A percentile compares a stretch with the other conserved stretches of the same genome.
phyloP scores from a whole-genome alignment of 2,113 vertebrate genomes.

The Microtus montanus region DNA sequence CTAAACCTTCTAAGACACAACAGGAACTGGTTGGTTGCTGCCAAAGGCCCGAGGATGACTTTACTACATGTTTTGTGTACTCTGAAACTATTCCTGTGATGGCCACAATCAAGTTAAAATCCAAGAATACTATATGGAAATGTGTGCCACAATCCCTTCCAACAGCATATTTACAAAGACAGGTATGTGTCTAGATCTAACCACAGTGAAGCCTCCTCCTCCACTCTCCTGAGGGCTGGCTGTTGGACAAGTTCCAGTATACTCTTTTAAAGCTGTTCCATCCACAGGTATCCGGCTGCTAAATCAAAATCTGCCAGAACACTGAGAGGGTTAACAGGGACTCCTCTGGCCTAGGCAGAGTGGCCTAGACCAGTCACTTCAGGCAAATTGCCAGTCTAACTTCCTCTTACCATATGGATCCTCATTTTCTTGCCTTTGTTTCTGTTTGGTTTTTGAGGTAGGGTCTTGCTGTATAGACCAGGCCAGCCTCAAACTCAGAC shows the following conservation, averaged over 20 bases:
- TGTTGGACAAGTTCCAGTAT: not conserved
- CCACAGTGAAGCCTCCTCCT: no score
- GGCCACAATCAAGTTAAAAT: not conserved
- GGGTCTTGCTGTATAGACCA: not conserved
- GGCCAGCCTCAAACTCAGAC: not conserved
- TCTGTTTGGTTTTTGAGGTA: not conserved
- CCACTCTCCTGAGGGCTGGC: rapidly evolving
- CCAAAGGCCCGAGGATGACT: not conserved
- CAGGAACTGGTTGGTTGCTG: rapidly evolving
- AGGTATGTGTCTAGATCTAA: rapidly evolving
- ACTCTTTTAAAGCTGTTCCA: not conserved
- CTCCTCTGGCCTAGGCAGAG: not conserved
- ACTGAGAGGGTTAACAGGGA: not conserved
- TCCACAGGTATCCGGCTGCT: not conserved
- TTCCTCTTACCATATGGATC: not conserved
- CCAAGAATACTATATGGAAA: not conserved
- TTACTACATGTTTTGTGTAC: not conserved
- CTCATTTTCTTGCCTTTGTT: not conserved
- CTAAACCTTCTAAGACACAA: not conserved
- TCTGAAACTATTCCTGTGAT: not conserved
- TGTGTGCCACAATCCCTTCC: not conserved
- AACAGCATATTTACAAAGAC: not conserved
- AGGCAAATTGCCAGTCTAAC: not conserved
- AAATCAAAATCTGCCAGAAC: not conserved
- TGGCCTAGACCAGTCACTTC: not conserved